Base-by-base conservation (phyloP, 2,888 invertebrate genomes). In the Rosalia funebris region DNA sequence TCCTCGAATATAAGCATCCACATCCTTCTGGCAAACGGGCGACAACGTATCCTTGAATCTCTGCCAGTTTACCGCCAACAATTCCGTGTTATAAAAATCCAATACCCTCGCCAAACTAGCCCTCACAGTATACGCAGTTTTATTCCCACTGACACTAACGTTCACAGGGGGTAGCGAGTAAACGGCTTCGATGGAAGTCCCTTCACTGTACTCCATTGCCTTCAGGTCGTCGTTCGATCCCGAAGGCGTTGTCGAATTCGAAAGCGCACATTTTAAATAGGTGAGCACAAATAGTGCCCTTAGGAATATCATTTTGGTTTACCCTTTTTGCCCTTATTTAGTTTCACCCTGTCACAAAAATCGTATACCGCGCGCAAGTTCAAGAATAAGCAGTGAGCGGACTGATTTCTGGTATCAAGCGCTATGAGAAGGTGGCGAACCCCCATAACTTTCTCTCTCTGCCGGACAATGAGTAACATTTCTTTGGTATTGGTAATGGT, bases 1-100 rank as follows among this genome's bases (percentile, higher is more conserved):
- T 1, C 87, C 88, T 9, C 83, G 81, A 36, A 90, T 82, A 74
- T 88, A 90, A 32, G 80, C 78, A 70, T 86, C 84, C 81, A 90
- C 79, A 65, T 89, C 86, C 19, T 80, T 79, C 45, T 79, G 79
- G 72, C 91, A 90, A 36, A 81, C 79, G 0, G 82, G 81, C 1
- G 80, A 77, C 59, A 89, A 77, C 31, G 81, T 81, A 59, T 84
- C 83, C 37, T 84, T 80, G 5, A 75, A 70, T 16, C 81, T 78
- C 0, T 70, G 68, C 88, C 88, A 89, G 75, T 86, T 86, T n/a
- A 75, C 77, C 63, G 84, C 82, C 68, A 87, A 74, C 15, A 84
- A 80, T 62, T 86, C 84, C 0, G 85, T 84, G 64, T 86, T 86
- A 66, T 86, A 85, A 68, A 87, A 82, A 63, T 86, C 80, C 74